Base-by-base conservation (phyloP, 2,113 vertebrate genomes). In the Alligator mississippiensis region DNA sequence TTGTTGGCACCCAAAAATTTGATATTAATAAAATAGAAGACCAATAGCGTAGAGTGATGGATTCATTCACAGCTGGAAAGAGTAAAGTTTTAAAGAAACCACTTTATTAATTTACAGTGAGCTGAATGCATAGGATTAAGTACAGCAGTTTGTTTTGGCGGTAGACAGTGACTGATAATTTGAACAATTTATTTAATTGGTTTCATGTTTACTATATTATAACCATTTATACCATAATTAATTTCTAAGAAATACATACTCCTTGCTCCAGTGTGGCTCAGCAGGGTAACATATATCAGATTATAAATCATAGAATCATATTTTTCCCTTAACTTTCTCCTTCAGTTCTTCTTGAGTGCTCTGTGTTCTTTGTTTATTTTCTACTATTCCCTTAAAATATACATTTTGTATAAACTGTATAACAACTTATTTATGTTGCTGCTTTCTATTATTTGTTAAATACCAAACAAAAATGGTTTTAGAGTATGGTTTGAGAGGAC, bases 341-440 rank as follows among this genome's bases (percentile, higher is more conserved):
- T 91, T 88, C 30, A 77, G 17, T 38, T 88, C 28, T 76, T 78
- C 80, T 77, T 86, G 68, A 74, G 63, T 77, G 58, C 82, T 89
- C 74, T 91, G 54, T 58, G 47, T 47, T 47, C 85, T 87, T 30
- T 90, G 61, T 90, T 91, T 70, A 21, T 90, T 85, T 93, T 80
- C 94, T 77, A 92, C 88, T 61, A 58, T 90, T 93, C 38, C 72
- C 30, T 77, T 92, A 17, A 88, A 63, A 70, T 82, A 64, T 80
- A 15, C 28, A 47, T 70, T 47, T 47, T 70, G 34, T 70, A 70
- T 70, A 70, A 19, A 30, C 30, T n/a, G n/a, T 68, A 68, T n/a
- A 27, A 18, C 28, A 70, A 34, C 34, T 30, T 64, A 58, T 78
- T 30, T 61, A 58, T 78, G 4, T 9, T 47, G 47, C n/a, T 87